Evolutionary conservation across 2,888 invertebrate genomes (phyloP), one percentile per base, ranked within the genome.

Genomic region (Latheticus oryzae): DNA sequence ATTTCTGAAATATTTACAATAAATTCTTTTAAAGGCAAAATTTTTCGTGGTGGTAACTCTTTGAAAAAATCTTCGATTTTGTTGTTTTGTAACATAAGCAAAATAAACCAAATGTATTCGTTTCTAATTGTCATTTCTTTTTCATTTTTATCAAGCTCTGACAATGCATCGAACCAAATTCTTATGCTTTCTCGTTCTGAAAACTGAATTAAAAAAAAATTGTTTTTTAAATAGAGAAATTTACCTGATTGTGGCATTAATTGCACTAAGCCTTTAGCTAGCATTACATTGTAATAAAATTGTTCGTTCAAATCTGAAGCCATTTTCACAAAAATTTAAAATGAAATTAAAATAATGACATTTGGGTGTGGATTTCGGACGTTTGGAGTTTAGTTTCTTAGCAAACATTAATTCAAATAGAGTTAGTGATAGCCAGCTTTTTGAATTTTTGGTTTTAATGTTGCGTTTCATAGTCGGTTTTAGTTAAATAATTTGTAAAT

Each of bases 61-160:
- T 74, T 76, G 58, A 80, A 80, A 0, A 79, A 79, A 42, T 74
- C 72, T 3, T 74, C 72, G 5, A 80, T 66, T 62, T 74, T 75
- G 42, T 78, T 78, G 37, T 73, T 76, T 68, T 80, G 79, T 58
- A 81, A 62, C 66, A 80, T 78, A 8, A 80, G 64, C 9, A 81
- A 66, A 45, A 81, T 69, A 47, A 80, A 78, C 78, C 79, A 78
- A 75, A 79, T 79, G 59, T 80, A 80, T 26, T 80, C 80, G 60
- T 80, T 79, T 43, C 80, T 64, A 2, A 71, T 71, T 1, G 62
- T 65, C 62, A 78, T 68, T 50, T 76, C 70, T 21, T 75, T 73
- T 1, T 67, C 58, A 3, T 64, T 70, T 7, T 68, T 71, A 2
- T 70, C 70, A 57, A 79, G 65, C 12, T 71, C 68, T 23, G 74